These are phyloP conservation scores for Bufotes viridis DNA, from an alignment of 2,797 vertebrate genomes.

Conservation along the genomic window DNA sequence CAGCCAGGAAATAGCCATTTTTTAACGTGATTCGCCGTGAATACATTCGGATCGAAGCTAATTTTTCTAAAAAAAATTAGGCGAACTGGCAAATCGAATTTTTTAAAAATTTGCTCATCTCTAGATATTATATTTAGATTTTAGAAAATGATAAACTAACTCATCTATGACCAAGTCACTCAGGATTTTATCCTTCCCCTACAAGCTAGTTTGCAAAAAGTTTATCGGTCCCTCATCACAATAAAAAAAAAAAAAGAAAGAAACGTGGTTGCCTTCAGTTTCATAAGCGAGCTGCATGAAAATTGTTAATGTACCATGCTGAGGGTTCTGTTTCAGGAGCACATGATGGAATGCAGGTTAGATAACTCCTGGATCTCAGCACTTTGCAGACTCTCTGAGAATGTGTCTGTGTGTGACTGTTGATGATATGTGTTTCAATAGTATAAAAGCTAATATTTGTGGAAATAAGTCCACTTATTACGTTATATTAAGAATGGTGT, in stretches of 20 bases:
- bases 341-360: constrained; percentile 59
- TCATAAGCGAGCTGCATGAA: constrained; percentile 46
- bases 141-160: too few relatives aligned
- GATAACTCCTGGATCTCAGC: constrained; percentile 27
- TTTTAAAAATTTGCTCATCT: too few relatives aligned
- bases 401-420: constrained; percentile 22
- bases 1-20: too few relatives aligned
- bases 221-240: neutral
- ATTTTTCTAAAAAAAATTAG: too few relatives aligned
- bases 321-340: constrained; percentile 48
- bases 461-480: neutral
- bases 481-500: neutral
- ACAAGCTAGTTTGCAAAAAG: neutral
- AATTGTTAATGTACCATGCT: constrained; percentile 51
- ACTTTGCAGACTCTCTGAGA: constrained; percentile 41
- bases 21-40: too few relatives aligned
- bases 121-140: too few relatives aligned
- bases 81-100: too few relatives aligned
- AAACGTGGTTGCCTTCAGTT: constrained; percentile 15
- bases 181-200: neutral
- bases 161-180: neutral
- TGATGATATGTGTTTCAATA: constrained; percentile 19
- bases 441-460: constrained; percentile 19
- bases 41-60: too few relatives aligned
- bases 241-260: neutral